Conservation (phyloP, 2,888 invertebrate genomes). For the Beris chalybata region DNA sequence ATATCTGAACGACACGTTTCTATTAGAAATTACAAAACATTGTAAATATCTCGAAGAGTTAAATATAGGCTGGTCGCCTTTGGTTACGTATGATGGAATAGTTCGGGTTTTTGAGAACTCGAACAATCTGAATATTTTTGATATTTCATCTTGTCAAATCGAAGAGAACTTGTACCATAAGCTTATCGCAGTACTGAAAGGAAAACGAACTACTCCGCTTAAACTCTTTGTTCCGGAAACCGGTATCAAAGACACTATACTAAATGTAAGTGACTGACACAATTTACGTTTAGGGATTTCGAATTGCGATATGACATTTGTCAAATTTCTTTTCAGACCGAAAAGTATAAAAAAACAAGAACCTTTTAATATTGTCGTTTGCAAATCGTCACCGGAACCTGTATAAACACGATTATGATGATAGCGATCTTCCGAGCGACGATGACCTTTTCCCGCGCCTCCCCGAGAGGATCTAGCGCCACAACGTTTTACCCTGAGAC, state of each 20-base stretch:
- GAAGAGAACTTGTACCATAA: too few species aligned
- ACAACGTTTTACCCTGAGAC: too few species aligned
- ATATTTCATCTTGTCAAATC: constrained; percentile 2
- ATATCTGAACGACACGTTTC: not conserved
- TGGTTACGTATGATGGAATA: not conserved
- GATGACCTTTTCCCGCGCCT: too few species aligned
- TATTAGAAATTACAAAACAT: not conserved
- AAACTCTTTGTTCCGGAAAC: too few species aligned
- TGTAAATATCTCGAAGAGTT: constrained; percentile 4
- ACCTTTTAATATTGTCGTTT: not conserved
- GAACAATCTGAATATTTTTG: not conserved
- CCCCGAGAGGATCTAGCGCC: too few species aligned
- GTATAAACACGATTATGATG: not conserved
- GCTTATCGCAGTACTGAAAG: too few species aligned
- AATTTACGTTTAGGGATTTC: too few species aligned
- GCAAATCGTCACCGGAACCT: not conserved
- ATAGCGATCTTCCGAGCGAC: not conserved
- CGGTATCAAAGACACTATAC: too few species aligned
- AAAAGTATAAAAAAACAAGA: not conserved
- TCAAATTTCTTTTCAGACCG: not conserved
- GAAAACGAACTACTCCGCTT: too few species aligned
- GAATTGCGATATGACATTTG: too few species aligned
- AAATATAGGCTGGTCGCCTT: not conserved
- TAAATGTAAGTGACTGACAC: too few species aligned
- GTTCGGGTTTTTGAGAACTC: not conserved